These are phyloP conservation scores for Dromas ardeola DNA, from an alignment of 2,113 vertebrate genomes.

Conservation along the genomic window DNA sequence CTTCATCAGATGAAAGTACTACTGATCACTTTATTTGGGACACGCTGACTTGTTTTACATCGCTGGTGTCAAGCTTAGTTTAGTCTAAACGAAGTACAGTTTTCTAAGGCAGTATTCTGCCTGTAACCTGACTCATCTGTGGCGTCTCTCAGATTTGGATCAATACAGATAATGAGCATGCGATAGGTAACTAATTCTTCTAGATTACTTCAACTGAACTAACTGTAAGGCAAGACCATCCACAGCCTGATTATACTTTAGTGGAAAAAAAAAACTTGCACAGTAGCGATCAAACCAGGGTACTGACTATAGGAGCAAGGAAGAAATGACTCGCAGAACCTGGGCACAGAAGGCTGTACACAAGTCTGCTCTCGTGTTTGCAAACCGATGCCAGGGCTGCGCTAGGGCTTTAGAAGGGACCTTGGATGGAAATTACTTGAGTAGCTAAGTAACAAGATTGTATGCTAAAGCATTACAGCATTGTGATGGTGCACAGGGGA, in stretches of 20 bases:
- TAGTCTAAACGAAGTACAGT: not conserved
- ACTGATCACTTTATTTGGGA: not conserved
- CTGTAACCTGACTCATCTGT: rapidly evolving
- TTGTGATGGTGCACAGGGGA: rapidly evolving
- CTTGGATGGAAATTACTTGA: no score
- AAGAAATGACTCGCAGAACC: not conserved
- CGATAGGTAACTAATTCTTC: not conserved
- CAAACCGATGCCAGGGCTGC: not conserved
- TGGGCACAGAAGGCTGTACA: not conserved
- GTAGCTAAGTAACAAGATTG: no score
- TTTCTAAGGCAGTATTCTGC: not conserved
- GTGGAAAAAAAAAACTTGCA: not conserved
- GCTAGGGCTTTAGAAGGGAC: not conserved
- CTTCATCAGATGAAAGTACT: not conserved
- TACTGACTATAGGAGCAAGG: not conserved
- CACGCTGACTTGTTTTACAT: rapidly evolving
- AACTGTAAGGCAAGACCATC: not conserved
- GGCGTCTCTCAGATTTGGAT: not conserved
- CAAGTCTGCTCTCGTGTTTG: no score
- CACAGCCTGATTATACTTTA: not conserved
- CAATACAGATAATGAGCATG: not conserved
- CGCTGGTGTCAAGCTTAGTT: not conserved
- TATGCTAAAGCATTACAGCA: rapidly evolving
- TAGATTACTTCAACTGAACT: not conserved
- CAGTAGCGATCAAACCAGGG: not conserved